Evolutionary conservation across 2,888 invertebrate genomes (phyloP), one percentile per base, ranked within the genome.

Genomic region (Limenitis camilla): DNA sequence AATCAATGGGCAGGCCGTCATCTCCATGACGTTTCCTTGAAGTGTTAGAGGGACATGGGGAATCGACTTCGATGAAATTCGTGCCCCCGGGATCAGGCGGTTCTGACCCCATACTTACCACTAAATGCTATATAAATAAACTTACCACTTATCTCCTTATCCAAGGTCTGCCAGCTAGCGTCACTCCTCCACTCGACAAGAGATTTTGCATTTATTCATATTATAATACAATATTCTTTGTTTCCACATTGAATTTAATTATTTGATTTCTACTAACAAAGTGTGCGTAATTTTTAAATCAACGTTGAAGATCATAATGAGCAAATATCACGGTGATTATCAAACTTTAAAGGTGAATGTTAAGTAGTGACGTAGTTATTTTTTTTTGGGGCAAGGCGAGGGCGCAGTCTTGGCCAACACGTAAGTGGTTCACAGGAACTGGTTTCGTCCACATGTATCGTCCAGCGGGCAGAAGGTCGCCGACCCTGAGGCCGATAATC

Each of bases 121-220:
- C n/a, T n/a, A n/a, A n/a, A n/a, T n/a, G n/a, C n/a, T n/a, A n/a
- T n/a, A n/a, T n/a, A 80, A 74, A 67, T 73, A 75, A 79, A 74
- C 81, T 77, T 82, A 81, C 81, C 80, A 82, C 78, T 71, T 72
- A 71, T 76, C 81, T 80, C 82, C 82, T 81, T 74, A 73, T 61
- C 69, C 83, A 81, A 85, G 84, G 85, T 77, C 74, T 80, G 67
- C 72, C 66, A 69, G 71, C 64, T 81, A 81, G 81, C 82, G 82
- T 82, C 78, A 82, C 72, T 72, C 69, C 73, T 77, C 75, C 77
- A 73, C 76, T 71, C 67, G 69, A 76, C 76, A 72, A 74, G 72
- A 78, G 74, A 77, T 76, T 77, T 73, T 70, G 71, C 72, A 73
- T 71, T 61, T 58, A 58, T 53, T 50, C 51, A 54, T 47, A 51